Evolutionary conservation across 2,888 invertebrate species (phyloP), one percentile per base, ranked within the genome.

Genomic region (Morpho achilles): DNA sequence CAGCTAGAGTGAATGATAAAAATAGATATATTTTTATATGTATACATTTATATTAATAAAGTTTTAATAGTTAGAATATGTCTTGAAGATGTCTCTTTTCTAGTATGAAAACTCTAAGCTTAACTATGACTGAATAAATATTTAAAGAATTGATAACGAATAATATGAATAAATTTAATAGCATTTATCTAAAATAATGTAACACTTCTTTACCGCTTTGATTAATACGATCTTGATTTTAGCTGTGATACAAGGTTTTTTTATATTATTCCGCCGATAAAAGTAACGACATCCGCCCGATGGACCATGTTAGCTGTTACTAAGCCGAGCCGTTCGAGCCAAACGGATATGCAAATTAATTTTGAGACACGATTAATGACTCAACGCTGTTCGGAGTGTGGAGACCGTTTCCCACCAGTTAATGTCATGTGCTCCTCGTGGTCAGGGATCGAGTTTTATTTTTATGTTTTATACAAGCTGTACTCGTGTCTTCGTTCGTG

Each of bases 321-420:
- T 44, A 53, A 61, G 50, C 53, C 56, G 54, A 59, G 59, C 59
- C 41, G 53, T 53, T 62, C 44, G 51, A 57, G 50, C 41, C 48
- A 48, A 59, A 52, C 62, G 62, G 62, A 62, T 62, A 62, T 60
- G 60, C 57, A 62, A 60, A 60, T 62, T 60, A 62, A 57, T 57
- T 62, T 60, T 48, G 60, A 62, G 57, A 57, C 50, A 23, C 48
- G 56, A 62, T 62, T 62, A 62, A 62, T 57, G 59, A 57, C 50
- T 59, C 56, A 56, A 42, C 53, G 59, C 56, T 56, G 59, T 59
- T 48, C 39, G 42, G 45, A 52, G 52, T 45, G 56, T 53, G 56
- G 50, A 53, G 43, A 47, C 50, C 56, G 56, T 53, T 56, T 53
- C 53, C 53, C 51, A 50, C 53, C 44, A 41, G 56, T 56, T 50